Base-by-base conservation (phyloP, 2,113 vertebrate species). In the Myocastor coypus region DNA sequence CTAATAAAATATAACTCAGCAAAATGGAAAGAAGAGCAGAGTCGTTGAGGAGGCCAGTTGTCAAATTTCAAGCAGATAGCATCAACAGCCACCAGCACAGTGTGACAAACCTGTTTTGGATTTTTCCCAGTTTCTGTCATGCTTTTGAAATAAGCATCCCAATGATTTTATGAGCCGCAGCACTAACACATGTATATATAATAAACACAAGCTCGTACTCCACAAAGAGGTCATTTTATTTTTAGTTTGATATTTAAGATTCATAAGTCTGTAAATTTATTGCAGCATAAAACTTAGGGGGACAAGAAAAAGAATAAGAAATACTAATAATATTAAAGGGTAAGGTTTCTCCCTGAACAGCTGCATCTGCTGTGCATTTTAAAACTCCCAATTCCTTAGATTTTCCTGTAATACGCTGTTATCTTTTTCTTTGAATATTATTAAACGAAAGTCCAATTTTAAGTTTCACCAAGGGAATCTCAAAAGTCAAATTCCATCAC, bases 351-450 rank as follows among this genome's bases (percentile, higher is more conserved):
- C 10, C 24, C n/a, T 69, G 10, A 94, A 63, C 4, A 80, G 55
- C 32, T 86, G 30, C 5, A 1, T 75, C 30, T 83, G 37, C 14
- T 66, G 0, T 84, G 87, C 81, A 61, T 46, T 91, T 94, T 84
- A 57, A 6, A 87, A 92, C 88, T 93, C 30, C 69, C 86, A 94
- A 92, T 86, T 37, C 20, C 20, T 94, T 83, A 88, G 34, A 93
- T 84, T 96, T 98, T 97, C 93, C 37, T 97, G 34, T 52, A 83
- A 93, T 3, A 28, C 26, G 57, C 16, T 96, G 1, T 50, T 94
- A 92, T 46, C 26, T 95, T 93, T 40, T 40, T 4, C 88, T 98
- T 96, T 63, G 81, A 96, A 97, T 91, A 7, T 94, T 68, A 94
- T 97, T 95, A 93, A 95, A 97, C 73, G 1, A 13, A 88, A 97